A percentile compares a stretch with the other conserved stretches of the same genome.
Evolutionary conservation across 2,888 invertebrate species (phyloP).

Genomic region (Bellardia bayeri): DNA sequence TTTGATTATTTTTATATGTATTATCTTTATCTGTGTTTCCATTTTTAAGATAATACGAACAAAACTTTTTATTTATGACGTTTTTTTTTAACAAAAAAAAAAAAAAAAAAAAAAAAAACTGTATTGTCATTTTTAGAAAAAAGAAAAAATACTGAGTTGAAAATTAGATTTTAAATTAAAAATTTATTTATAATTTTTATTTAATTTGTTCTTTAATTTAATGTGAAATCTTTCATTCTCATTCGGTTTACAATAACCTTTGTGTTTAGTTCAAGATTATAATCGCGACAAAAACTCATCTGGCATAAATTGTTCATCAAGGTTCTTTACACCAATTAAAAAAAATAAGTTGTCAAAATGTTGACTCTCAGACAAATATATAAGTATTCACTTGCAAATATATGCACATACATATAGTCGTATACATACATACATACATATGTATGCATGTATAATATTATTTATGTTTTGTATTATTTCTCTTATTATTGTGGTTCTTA

Average conservation of each 20-base stretch:
- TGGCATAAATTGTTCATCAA: conserved; percentile 30
- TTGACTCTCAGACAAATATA: conserved; percentile 13
- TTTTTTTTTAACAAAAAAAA: too few species aligned
- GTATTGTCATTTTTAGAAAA: too few species aligned
- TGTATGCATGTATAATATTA: not conserved
- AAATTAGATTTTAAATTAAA: too few species aligned
- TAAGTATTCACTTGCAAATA: too few species aligned
- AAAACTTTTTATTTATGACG: not conserved
- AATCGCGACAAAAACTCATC: conserved; percentile 18
- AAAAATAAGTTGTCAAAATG: conserved; percentile 22
- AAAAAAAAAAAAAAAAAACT: too few species aligned
- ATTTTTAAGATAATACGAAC: not conserved
- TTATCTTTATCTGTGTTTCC: not conserved
- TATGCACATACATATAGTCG: not conserved
- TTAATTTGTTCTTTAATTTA: not conserved
- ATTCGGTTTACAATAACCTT: not conserved
- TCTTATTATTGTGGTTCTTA: not conserved
- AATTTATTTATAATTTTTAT: too few species aligned
- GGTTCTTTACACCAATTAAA: conserved; percentile 35
- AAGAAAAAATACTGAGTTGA: too few species aligned
- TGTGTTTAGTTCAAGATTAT: conserved; percentile 49
- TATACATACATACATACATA: not conserved
- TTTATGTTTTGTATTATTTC: conserved; percentile 21
- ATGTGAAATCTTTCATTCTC: not conserved
- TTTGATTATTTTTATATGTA: not conserved